These are phyloP conservation scores for Nycticorax nycticorax DNA, from an alignment of 2,113 vertebrate species.

Conservation along the genomic window DNA sequence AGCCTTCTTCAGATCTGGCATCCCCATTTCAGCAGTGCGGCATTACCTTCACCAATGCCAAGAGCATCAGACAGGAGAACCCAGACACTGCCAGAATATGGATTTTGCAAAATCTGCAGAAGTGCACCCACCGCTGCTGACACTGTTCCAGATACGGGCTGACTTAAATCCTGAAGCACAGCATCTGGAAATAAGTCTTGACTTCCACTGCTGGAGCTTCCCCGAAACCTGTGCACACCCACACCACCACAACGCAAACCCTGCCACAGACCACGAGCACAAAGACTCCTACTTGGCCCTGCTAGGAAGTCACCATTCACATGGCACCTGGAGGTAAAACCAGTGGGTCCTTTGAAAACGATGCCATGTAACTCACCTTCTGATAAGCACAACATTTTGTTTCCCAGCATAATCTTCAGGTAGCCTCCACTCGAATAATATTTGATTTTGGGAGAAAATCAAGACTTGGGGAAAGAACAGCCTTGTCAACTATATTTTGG, in stretches of 20 bases:
- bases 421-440: rapidly evolving
- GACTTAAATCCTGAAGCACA: not conserved
- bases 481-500: not conserved
- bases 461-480: not conserved
- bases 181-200: not conserved
- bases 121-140: rapidly evolving
- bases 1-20: not conserved
- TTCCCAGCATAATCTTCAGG: not conserved
- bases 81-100: not conserved
- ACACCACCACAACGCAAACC: not conserved
- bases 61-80: not conserved
- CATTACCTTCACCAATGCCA: not conserved
- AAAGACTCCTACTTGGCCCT: not conserved
- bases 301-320: not conserved
- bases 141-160: not conserved
- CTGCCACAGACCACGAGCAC: not conserved
- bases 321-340: not conserved
- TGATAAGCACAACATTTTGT: not conserved
- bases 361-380: not conserved
- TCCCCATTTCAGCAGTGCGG: not conserved
- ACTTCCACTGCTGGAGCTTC: not conserved
- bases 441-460: not conserved
- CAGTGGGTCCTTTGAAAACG: not conserved
- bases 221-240: not conserved
- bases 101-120: not conserved